phyloP scores from a whole-genome alignment of 2,797 vertebrate genomes.

The Sebastes wilsoni region DNA sequence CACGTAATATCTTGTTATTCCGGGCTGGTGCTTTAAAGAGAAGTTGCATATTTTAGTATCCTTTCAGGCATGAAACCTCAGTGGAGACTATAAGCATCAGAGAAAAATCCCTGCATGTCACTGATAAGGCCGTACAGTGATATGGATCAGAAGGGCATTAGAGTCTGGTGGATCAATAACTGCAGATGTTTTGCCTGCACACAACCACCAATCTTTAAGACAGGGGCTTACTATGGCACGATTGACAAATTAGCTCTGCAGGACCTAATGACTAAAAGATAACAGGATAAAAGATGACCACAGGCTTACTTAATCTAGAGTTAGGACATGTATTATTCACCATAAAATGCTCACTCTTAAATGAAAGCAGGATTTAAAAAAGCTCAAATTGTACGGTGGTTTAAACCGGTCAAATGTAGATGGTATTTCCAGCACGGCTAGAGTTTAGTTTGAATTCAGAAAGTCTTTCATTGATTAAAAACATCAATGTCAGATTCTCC shows the following conservation, averaged over 20 bases:
- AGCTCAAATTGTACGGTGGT: neutral
- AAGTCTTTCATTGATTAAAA: slow-evolving; percentile 23
- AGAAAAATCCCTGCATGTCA: slow-evolving; percentile 76
- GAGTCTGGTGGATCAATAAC: slow-evolving; percentile 79
- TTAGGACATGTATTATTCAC: slow-evolving; percentile 42
- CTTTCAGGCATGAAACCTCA: slow-evolving; percentile 52
- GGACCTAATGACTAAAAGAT: slow-evolving; percentile 67
- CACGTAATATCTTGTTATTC: slow-evolving; percentile 22
- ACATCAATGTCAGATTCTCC: slow-evolving; percentile 11
- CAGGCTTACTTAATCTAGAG: slow-evolving; percentile 46
- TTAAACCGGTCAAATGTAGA: neutral
- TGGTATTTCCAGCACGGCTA: neutral
- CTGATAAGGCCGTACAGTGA: slow-evolving; percentile 80
- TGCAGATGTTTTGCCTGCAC: slow-evolving; percentile 73
- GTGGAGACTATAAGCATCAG: slow-evolving; percentile 47
- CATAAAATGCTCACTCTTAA: slow-evolving; percentile 4
- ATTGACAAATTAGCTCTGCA: slow-evolving; percentile 71
- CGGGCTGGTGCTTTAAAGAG: neutral
- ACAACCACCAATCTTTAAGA: slow-evolving; percentile 66
- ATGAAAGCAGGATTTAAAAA: neutral
- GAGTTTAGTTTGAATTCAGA: slow-evolving; percentile 1
- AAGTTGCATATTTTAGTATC: slow-evolving; percentile 47
- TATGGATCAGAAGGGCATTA: slow-evolving; percentile 80
- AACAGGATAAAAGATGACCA: slow-evolving; percentile 60
- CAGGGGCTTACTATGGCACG: slow-evolving; percentile 52